Percentiles rank a stretch among this genome's conserved stretches.
phyloP scores from a whole-genome alignment of 1,140 invertebrate species.

The Trissolcus basalis region DNA sequence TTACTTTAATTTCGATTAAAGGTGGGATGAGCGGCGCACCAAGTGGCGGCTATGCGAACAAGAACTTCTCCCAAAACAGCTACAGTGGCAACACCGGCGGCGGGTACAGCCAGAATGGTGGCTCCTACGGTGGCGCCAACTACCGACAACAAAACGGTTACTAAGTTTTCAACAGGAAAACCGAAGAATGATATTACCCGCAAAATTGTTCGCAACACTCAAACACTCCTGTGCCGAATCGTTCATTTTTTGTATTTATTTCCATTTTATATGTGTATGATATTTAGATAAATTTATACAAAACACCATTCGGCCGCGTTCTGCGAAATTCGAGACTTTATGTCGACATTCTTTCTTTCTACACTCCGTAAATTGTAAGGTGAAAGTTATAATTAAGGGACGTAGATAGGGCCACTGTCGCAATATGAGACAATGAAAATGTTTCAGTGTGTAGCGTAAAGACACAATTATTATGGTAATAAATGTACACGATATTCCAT shows the following conservation, averaged over 20 bases:
- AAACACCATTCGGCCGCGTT: too few species aligned
- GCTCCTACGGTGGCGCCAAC: slow-evolving; percentile 57
- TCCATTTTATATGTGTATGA: not conserved
- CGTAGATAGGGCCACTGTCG: slow-evolving; percentile 30
- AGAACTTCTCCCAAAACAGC: slow-evolving; percentile 58
- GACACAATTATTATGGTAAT: slow-evolving; percentile 27
- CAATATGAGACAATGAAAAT: slow-evolving; percentile 21
- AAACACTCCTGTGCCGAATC: not conserved
- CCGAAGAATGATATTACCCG: not conserved
- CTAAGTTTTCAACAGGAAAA: slow-evolving; percentile 42
- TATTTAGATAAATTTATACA: too few species aligned
- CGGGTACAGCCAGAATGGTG: slow-evolving; percentile 67
- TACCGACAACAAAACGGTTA: slow-evolving; percentile 72
- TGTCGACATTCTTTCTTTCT: slow-evolving; percentile 31
- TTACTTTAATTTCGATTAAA: slow-evolving; percentile 16
- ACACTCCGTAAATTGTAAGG: slow-evolving; percentile 30
- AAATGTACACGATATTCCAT: slow-evolving; percentile 45
- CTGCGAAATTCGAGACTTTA: not conserved
- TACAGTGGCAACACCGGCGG: slow-evolving; percentile 60
- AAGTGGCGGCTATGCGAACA: slow-evolving; percentile 44
- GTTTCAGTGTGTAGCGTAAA: slow-evolving; percentile 34
- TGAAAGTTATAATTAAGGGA: slow-evolving; percentile 21
- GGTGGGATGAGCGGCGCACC: slow-evolving; percentile 60
- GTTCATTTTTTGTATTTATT: slow-evolving; percentile 1
- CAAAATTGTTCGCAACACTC: not conserved